phyloP scores from a whole-genome alignment of 2,888 invertebrate genomes.

The Pilophorus perplexus region DNA sequence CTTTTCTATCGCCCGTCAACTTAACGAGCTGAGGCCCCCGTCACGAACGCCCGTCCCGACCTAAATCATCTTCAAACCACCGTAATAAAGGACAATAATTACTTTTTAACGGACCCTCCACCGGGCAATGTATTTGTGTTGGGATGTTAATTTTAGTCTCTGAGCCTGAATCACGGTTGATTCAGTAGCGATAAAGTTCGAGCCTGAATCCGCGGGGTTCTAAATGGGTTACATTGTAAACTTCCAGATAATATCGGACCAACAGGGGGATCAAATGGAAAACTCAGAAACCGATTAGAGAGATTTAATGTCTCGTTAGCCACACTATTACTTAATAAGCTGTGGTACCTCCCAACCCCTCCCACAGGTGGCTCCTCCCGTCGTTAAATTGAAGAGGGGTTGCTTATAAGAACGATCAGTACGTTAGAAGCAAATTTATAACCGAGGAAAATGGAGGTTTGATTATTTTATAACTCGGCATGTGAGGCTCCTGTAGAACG shows the following conservation, averaged over 20 bases:
- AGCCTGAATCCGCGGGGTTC: conserved; percentile 6
- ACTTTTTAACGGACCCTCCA: conserved; percentile 33
- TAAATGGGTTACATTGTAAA: neutral
- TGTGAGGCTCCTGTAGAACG: too few relatives aligned
- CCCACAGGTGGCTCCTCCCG: too few relatives aligned
- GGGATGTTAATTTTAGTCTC: neutral
- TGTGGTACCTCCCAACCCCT: neutral
- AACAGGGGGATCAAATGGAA: neutral
- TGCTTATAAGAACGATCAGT: too few relatives aligned
- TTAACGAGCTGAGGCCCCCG: conserved; percentile 12
- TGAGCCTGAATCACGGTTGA: neutral
- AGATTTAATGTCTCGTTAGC: conserved; percentile 11
- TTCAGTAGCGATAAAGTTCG: neutral
- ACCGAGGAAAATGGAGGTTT: too few relatives aligned
- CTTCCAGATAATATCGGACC: neutral
- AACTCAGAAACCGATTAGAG: neutral
- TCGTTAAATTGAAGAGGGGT: too few relatives aligned
- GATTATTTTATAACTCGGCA: too few relatives aligned
- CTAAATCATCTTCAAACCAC: conserved; percentile 33
- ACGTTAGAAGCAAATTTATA: too few relatives aligned
- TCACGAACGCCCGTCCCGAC: conserved; percentile 11
- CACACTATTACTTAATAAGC: conserved; percentile 20
- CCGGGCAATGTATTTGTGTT: conserved; percentile 20
- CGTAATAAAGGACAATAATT: conserved; percentile 36
- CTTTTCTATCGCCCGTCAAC: conserved; percentile 3